Base-by-base conservation (phyloP, 2,113 vertebrate species). In the Anguilla rostrata region DNA sequence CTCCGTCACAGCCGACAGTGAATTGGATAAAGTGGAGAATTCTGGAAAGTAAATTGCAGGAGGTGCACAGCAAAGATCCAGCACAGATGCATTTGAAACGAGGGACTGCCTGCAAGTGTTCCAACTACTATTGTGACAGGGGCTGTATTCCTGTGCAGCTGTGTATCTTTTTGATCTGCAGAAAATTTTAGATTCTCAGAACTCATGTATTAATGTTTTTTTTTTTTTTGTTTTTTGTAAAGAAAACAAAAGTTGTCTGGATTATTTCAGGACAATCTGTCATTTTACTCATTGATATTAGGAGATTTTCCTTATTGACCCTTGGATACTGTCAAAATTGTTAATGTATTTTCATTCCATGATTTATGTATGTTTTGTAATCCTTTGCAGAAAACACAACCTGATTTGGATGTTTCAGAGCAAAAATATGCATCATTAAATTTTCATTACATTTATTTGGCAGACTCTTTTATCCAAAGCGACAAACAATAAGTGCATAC, bases 31-130 rank as follows among this genome's bases (percentile, higher is more conserved):
- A 85, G 66, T 75, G 88, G 93, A 93, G 92, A 87, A 79, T 39
- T 84, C 91, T 86, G 85, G 92, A 87, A 87, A 75, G 86, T 63
- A 86, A 75, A 88, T 89, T 8, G 78, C 86, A 86, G 46, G 86
- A 91, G 40, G 85, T 85, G 80, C 26, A 89, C 60, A 84, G 86
- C 18, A 40, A 5, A 82, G 22, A 41, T 49, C n/a, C 56, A 26
- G 41, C 46, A 82, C 34, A 41, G 20, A 46, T 22, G 41, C 39
- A 26, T 26, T 41, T n/a, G 39, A 39, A 26, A 43, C 40, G 8
- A 40, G 78, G 34, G 78, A 39, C 46, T 81, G 39, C 7, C 39
- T 41, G 80, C 80, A 81, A 81, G 29, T 15, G 1, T 40, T 80
- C 78, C 29, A 80, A 39, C 40, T 16, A 39, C 5, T 20, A 26